A percentile compares a stretch with the other conserved stretches of the same genome.
phyloP scores from a whole-genome alignment of 2,113 vertebrate genomes.

The Salminus brasiliensis region DNA sequence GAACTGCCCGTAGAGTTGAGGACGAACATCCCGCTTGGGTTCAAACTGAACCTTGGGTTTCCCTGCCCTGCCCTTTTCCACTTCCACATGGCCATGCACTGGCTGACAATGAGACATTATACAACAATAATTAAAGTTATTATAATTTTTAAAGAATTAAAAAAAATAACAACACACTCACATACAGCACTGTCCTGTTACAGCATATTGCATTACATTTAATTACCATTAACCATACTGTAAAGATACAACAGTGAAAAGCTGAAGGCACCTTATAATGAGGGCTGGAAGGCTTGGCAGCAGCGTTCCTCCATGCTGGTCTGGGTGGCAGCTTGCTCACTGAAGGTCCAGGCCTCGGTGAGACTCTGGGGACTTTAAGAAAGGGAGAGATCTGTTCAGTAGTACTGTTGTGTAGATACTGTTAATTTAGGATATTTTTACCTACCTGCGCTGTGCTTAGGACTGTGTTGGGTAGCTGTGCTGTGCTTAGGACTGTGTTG shows the following conservation, averaged over 20 bases:
- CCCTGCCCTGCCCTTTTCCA: neutral
- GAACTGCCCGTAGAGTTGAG: constrained; percentile 72
- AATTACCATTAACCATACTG: neutral
- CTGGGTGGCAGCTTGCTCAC: neutral
- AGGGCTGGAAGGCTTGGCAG: neutral
- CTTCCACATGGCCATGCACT: neutral
- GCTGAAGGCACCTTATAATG: constrained; percentile 4
- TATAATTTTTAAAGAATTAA: too few species aligned
- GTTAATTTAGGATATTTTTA: too few species aligned
- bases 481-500: constrained; percentile 13
- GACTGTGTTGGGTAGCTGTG: neutral
- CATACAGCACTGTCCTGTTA: too few species aligned
- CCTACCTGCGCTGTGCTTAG: too few species aligned
- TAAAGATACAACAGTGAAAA: neutral
- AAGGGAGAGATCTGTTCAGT: neutral
- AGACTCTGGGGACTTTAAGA: neutral
- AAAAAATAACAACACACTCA: too few species aligned
- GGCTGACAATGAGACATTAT: neutral
- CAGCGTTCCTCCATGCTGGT: neutral
- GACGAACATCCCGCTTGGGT: neutral
- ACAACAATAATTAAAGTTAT: neutral
- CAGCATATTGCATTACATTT: too few species aligned
- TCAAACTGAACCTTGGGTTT: neutral
- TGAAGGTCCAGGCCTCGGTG: constrained; percentile 5
- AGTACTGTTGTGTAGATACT: neutral